A percentile compares a stretch with the other conserved stretches of the same genome.
These are phyloP conservation scores for Prolemur simus DNA, from an alignment of 2,113 vertebrate species.

Conservation along the genomic window DNA sequence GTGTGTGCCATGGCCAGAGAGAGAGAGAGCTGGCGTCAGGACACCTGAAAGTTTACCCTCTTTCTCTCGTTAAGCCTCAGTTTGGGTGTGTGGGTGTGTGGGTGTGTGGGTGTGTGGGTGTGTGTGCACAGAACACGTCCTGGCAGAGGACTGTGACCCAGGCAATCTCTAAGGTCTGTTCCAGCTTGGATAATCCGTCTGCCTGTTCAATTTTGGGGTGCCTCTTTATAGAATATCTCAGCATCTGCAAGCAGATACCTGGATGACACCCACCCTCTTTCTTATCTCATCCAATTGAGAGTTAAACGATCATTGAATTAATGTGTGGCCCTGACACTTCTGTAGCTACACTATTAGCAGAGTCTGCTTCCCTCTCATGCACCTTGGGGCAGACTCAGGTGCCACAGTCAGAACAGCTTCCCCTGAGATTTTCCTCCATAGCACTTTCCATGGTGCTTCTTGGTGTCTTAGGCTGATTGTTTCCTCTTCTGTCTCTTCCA, in stretches of 20 bases:
- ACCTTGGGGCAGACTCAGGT: neutral
- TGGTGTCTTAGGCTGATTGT: neutral
- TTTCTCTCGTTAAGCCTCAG: neutral
- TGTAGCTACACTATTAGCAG: neutral
- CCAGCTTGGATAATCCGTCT: neutral
- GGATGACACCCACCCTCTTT: neutral
- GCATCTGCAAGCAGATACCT: neutral
- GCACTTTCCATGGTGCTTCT: neutral
- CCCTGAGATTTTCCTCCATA: neutral
- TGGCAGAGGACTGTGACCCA: neutral
- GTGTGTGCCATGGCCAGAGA: neutral
- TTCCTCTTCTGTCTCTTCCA: neutral
- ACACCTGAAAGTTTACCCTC: neutral
- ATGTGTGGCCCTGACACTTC: neutral
- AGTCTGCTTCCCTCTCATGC: neutral
- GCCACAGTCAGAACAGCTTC: neutral
- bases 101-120: no score
- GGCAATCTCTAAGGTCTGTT: neutral
- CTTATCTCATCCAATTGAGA: neutral
- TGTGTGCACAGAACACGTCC: neutral
- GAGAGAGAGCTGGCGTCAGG: neutral
- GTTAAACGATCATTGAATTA: neutral
- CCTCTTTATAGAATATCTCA: neutral
- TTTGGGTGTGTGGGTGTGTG: neutral
- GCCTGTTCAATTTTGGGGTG: neutral